phyloP scores from a whole-genome alignment of 2,797 vertebrate genomes.

The Cygnus olor region DNA sequence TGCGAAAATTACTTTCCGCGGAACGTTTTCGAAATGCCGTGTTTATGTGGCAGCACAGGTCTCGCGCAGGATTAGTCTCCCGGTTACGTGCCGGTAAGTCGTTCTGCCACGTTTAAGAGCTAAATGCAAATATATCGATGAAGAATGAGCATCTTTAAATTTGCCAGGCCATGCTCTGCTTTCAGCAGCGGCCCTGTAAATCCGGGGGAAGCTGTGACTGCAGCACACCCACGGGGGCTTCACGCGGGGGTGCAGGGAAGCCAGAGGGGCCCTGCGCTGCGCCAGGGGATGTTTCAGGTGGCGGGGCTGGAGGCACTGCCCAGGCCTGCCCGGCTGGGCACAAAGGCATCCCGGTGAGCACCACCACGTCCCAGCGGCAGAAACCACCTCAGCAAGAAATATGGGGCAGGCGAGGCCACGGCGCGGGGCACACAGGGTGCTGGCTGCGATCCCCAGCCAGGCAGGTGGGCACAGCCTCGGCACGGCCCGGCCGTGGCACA shows the following conservation, averaged over 20 bases:
- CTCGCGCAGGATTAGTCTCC: not conserved
- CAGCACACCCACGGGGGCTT: not conserved
- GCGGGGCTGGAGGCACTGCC: not conserved
- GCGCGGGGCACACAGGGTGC: not conserved
- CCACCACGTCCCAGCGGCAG: not conserved
- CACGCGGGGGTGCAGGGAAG: no score
- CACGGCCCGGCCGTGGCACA: not conserved
- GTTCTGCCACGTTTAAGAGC: not conserved
- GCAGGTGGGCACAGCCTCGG: not conserved
- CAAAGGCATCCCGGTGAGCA: not conserved
- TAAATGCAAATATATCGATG: not conserved
- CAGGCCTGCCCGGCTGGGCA: not conserved
- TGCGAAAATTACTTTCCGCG: not conserved
- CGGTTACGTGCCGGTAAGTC: not conserved
- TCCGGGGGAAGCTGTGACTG: not conserved
- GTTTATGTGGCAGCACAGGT: not conserved
- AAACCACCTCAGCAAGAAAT: not conserved
- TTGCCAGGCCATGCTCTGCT: accelerated
- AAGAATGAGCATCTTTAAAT: not conserved
- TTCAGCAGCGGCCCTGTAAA: not conserved
- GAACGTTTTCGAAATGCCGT: not conserved
- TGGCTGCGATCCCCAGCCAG: not conserved
- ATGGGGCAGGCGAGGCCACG: not conserved
- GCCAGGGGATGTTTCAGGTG: not conserved
- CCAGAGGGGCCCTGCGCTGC: not conserved